Percentiles rank a stretch among this genome's conserved stretches.
Conservation (phyloP, 2,888 invertebrate genomes). For the Danaus chrysippus region DNA sequence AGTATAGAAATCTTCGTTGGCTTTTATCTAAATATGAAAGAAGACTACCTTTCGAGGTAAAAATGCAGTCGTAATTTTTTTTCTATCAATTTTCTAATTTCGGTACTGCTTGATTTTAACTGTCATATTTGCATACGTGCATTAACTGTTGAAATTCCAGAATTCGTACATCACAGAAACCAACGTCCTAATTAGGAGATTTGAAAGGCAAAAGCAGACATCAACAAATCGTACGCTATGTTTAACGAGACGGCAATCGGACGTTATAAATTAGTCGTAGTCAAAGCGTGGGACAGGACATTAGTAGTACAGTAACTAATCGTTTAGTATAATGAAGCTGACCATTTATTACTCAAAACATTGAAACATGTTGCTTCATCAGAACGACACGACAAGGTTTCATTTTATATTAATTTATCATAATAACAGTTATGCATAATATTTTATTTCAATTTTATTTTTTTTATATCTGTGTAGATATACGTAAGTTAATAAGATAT, state of each 20-base stretch:
- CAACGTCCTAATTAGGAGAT: conserved; percentile 43
- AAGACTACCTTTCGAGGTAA: background rate
- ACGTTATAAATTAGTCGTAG: conserved; percentile 44
- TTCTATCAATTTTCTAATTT: background rate
- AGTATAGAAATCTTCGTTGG: background rate
- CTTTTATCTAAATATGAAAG: background rate
- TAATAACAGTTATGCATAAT: background rate
- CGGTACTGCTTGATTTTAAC: conserved; percentile 13
- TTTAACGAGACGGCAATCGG: conserved; percentile 41
- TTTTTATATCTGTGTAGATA: too few species aligned
- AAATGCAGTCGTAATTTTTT: too few species aligned
- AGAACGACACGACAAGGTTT: background rate
- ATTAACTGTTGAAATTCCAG: conserved; percentile 15
- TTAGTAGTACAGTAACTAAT: conserved; percentile 29
- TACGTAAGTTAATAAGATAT: too few species aligned
- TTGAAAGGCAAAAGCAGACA: conserved; percentile 42
- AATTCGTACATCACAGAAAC: conserved; percentile 24
- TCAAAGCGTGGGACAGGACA: conserved; percentile 44
- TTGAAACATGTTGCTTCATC: conserved; percentile 9
- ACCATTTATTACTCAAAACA: conserved; percentile 13
- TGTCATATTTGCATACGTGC: conserved; percentile 13
- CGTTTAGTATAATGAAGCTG: conserved; percentile 18
- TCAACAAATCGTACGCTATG: conserved; percentile 44
- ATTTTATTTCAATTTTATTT: too few species aligned
- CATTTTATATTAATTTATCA: background rate